Base-by-base conservation (phyloP, 64 coral and sea anemone species). In the Montipora capricornis region DNA sequence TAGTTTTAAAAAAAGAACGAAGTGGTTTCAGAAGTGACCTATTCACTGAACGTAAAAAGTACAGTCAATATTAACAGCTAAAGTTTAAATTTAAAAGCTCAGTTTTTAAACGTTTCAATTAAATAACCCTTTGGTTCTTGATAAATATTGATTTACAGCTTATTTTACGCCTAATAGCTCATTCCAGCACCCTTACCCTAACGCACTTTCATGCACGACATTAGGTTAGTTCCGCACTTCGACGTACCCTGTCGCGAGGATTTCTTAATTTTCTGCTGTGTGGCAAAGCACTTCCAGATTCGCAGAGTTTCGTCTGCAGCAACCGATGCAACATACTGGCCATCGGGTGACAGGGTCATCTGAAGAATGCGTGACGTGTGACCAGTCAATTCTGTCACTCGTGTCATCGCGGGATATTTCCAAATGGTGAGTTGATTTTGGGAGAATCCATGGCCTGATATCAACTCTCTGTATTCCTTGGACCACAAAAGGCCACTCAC, bases 391-490 rank as follows among this genome's bases (percentile, higher is more conserved):
- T 99, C 97, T 3, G 85, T 87, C 3, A 99, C 92, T 1, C 95
- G 82, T 60, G 97, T 80, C 94, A 99, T 96, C 8, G 79, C 78
- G 0, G 97, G 97, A 57, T 99, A 96, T 87, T 99, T 99, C 97
- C 97, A 99, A 19, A 99, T 94, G 22, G 91, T 94, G 13, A 99
- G 87, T 57, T 99, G 97, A 55, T 96, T 81, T 58, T 96, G 92
- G 9, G 97, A 96, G 68, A 96, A 99, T 37, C 97, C 97, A 74
- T 99, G 97, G n/a, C 91, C 97, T 22, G 97, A 96, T n/a, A 99
- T 58, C 55, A 99, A 79, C 80, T 99, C 97, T 19, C 92, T 96
- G 86, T 99, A 96, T 13, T 99, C 94, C 17, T 93, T 88, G 45
- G 97, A 99, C 97, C 97, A 99, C 66, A 99, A 13, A 49, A 99